Conservation (phyloP, 2,113 vertebrate genomes). For the Casuarius casuarius region DNA sequence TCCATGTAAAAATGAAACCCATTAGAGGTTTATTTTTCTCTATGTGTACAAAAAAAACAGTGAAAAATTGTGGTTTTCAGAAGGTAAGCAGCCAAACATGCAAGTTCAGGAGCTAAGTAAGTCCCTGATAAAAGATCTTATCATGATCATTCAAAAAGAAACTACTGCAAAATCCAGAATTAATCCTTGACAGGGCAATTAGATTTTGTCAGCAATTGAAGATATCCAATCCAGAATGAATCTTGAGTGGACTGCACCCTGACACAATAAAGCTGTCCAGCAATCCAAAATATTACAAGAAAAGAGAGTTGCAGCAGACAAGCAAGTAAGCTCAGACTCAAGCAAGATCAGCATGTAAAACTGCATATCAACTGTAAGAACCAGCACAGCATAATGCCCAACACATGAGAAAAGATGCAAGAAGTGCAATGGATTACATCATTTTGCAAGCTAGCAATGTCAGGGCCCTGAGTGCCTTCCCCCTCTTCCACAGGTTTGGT, state of each 20-base stretch:
- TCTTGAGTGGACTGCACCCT: neutral
- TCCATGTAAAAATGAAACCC: neutral
- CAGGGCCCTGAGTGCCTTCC: neutral
- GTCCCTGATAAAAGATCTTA: neutral
- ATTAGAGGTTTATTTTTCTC: neutral
- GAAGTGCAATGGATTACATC: neutral
- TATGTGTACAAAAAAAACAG: neutral
- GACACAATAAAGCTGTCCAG: neutral
- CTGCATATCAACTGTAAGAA: neutral
- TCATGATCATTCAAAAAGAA: neutral
- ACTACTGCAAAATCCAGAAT: neutral
- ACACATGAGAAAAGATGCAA: neutral
- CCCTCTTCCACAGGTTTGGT: no score
- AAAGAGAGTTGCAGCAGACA: neutral
- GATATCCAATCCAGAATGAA: neutral
- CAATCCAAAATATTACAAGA: neutral
- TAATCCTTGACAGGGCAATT: neutral
- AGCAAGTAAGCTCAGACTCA: neutral
- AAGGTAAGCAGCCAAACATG: neutral
- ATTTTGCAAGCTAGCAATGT: neutral
- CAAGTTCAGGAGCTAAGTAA: neutral
- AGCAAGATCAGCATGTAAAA: neutral
- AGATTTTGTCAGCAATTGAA: neutral
- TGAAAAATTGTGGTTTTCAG: neutral
- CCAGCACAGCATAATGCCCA: neutral